phyloP scores from a whole-genome alignment of 2,888 invertebrate species.

The Dermolepida albohirtum region DNA sequence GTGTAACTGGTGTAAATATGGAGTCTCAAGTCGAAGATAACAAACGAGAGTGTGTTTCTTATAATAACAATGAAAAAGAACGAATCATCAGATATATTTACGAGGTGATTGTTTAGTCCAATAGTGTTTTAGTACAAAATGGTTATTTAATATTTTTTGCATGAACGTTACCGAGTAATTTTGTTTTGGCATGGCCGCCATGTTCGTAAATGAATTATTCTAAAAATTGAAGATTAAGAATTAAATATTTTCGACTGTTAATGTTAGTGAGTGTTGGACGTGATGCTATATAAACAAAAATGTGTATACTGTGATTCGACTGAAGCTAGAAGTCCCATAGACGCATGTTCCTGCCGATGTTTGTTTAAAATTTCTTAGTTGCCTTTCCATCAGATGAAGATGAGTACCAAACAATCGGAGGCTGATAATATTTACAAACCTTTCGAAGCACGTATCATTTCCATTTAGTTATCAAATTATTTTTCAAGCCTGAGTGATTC shows the following conservation, averaged over 20 bases:
- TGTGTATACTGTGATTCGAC: slow-evolving; percentile 34
- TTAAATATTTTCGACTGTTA: slow-evolving; percentile 44
- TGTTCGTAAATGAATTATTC: slow-evolving; percentile 59
- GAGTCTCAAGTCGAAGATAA: slow-evolving; percentile 64
- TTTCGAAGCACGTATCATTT: slow-evolving; percentile 62
- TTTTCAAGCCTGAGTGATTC: slow-evolving; percentile 56
- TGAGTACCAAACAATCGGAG: slow-evolving; percentile 42
- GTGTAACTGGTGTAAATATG: slow-evolving; percentile 61
- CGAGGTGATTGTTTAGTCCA: slow-evolving; percentile 62
- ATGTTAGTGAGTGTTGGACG: slow-evolving; percentile 40
- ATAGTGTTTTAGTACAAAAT: slow-evolving; percentile 61
- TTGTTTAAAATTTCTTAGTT: slow-evolving; percentile 59
- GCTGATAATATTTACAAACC: slow-evolving; percentile 57
- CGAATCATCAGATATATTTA: slow-evolving; percentile 62
- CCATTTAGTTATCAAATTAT: slow-evolving; percentile 54
- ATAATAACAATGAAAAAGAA: slow-evolving; percentile 61
- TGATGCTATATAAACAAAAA: slow-evolving; percentile 35
- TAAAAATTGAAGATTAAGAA: slow-evolving; percentile 56
- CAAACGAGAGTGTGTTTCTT: slow-evolving; percentile 61
- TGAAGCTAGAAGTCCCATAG: slow-evolving; percentile 48
- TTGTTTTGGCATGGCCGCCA: slow-evolving; percentile 64
- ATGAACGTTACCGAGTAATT: slow-evolving; percentile 61
- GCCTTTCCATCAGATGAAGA: slow-evolving; percentile 59
- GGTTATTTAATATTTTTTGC: slow-evolving; percentile 59
- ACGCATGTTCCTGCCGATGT: slow-evolving; percentile 51